These are phyloP conservation scores for Tetrao urogallus DNA, from an alignment of 2,113 vertebrate genomes.

Conservation along the genomic window DNA sequence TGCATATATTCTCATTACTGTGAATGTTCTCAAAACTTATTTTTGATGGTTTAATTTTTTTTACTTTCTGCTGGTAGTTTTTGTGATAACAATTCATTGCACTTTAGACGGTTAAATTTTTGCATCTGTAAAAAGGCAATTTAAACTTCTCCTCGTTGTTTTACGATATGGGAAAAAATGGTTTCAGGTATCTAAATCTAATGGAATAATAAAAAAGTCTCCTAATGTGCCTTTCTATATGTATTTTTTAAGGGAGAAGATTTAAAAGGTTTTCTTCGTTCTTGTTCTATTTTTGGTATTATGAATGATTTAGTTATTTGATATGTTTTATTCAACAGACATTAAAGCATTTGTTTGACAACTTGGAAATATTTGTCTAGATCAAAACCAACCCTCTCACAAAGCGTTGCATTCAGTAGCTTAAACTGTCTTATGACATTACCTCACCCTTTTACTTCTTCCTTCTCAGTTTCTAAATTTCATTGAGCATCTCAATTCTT, in stretches of 20 bases:
- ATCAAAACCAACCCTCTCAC: not conserved
- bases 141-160: conserved; percentile 11
- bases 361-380: not conserved
- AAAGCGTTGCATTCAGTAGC: not conserved
- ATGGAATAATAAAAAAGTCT: conserved; percentile 52
- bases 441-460: not conserved
- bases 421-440: not conserved
- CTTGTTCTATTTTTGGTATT: conserved; percentile 4
- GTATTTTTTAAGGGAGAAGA: not conserved
- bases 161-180: not conserved
- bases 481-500: not conserved
- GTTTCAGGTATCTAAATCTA: conserved; percentile 33
- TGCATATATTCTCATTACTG: not conserved
- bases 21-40: not conserved
- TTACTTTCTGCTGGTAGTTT: not conserved
- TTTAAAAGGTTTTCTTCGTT: not conserved
- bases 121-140: conserved; percentile 15
- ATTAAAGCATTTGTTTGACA: not conserved
- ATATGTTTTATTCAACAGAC: not conserved
- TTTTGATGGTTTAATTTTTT: not conserved
- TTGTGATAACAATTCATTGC: not conserved
- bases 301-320: not conserved
- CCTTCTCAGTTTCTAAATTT: not conserved
- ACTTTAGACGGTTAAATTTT: conserved; percentile 13
- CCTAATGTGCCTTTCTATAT: conserved; percentile 54